Base-by-base conservation (phyloP, 2,888 invertebrate genomes). In the Ophioninae sp. region DNA sequence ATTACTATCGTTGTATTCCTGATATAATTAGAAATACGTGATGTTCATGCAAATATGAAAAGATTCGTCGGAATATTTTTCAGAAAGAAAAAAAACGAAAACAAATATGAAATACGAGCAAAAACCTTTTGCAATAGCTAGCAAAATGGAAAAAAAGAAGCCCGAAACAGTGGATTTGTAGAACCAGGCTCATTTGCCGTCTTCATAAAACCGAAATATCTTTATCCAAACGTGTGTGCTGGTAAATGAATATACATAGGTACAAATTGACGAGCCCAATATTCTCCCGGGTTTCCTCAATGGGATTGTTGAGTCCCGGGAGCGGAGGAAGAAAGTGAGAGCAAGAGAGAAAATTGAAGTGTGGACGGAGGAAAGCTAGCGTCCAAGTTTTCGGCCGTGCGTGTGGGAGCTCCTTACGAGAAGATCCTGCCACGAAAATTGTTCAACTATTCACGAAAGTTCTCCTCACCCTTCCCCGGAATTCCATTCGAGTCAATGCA, bases 401-500 rank as follows among this genome's bases (percentile, higher is more conserved):
- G 59, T 63, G 72, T 83, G 10, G 72, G 23, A 72, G 65, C 77
- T 76, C 79, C 51, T 65, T 72, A 63, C 67, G 72, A 3, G 73
- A 76, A 64, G 64, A 85, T 80, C 64, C 72, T 75, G 23, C 44
- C 30, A 56, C 23, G 56, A 61, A 71, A 75, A 85, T 83, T 78
- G 81, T 85, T 81, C 30, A 76, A 79, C 79, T 81, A 74, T 85
- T 41, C 65, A 69, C 79, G 37, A 69, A 79, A 85, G 76, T 85
- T 83, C 37, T 69, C 23, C 58, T 20, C 59, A 59, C 64, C 59
- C 69, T 58, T 30, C 30, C 30, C 68, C 23, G 20, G 65, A 20
- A 13, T 74, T 65, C 64, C 51, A 65, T 64, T 65, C 20, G 13
- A 74, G 6, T 6, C 37, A n/a, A 56, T 37, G 56, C 23, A 13